These are phyloP conservation scores for Prunella strophiata DNA, from an alignment of 2,797 vertebrate genomes.

Conservation along the genomic window DNA sequence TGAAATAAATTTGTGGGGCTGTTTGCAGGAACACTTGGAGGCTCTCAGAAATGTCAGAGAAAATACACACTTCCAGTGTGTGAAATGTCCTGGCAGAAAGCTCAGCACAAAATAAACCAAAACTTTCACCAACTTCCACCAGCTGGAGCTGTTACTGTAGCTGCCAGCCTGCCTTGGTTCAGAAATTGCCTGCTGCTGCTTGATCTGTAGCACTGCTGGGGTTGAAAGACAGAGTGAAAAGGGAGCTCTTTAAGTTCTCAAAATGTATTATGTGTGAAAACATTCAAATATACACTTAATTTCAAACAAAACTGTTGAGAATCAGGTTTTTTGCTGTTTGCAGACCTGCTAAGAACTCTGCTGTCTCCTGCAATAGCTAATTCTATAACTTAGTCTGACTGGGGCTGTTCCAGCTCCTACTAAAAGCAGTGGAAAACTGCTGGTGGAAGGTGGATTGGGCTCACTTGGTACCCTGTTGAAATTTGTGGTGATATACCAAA, in stretches of 20 bases:
- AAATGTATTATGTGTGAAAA: constrained; percentile 52
- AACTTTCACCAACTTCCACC: constrained; percentile 64
- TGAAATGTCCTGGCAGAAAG: constrained; percentile 48
- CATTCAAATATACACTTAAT: constrained; percentile 25
- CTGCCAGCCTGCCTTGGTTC: constrained; percentile 40
- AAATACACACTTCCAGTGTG: constrained; percentile 4
- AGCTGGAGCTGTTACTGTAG: constrained; percentile 63
- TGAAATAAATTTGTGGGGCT: neutral
- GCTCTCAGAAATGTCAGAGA: constrained; percentile 3
- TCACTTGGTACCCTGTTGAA: constrained; percentile 44
- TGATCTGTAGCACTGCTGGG: neutral
- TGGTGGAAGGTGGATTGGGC: constrained; percentile 2
- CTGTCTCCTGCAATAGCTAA: neutral
- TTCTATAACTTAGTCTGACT: neutral
- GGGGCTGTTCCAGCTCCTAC: neutral
- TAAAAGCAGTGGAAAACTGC: constrained; percentile 16
- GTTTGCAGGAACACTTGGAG: neutral
- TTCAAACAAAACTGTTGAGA: constrained; percentile 49
- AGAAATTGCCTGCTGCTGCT: constrained; percentile 33
- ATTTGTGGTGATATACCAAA: constrained; percentile 14
- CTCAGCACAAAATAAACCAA: constrained; percentile 39
- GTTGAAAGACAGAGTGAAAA: constrained; percentile 53
- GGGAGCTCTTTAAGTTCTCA: constrained; percentile 34
- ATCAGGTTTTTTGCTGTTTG: neutral
- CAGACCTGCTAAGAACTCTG: neutral